These are phyloP conservation scores for Epinotia bilunana DNA, from an alignment of 2,888 invertebrate species.

Conservation along the genomic window DNA sequence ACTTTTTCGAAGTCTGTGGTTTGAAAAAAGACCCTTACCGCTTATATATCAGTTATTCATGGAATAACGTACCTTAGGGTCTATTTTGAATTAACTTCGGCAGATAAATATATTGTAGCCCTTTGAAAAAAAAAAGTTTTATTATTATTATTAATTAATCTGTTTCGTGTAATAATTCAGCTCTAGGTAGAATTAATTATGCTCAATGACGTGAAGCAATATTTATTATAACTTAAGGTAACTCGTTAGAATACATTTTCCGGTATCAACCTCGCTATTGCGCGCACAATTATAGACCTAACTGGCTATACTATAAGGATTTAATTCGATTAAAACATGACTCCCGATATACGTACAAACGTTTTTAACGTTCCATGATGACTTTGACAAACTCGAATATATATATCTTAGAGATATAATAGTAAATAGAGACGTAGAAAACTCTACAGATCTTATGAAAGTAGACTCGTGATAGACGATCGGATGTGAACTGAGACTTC, in stretches of 20 bases:
- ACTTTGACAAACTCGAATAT: conserved; percentile 12
- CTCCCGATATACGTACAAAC: conserved; percentile 33
- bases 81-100: not conserved
- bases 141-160: not conserved
- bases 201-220: conserved; percentile 43
- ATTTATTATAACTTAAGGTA: conserved; percentile 41
- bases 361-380: conserved; percentile 1
- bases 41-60: not conserved
- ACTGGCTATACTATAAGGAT: conserved; percentile 19
- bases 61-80: not conserved
- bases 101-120: too few relatives aligned
- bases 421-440: not conserved
- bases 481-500: conserved; percentile 1
- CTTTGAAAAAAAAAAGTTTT: too few relatives aligned
- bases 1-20: not conserved
- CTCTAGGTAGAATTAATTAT: conserved; percentile 22
- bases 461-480: conserved; percentile 25
- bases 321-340: conserved; percentile 27
- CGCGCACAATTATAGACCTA: conserved; percentile 40
- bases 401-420: conserved; percentile 6
- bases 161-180: conserved; percentile 28
- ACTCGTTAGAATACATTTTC: conserved; percentile 29
- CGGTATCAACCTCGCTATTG: conserved; percentile 11
- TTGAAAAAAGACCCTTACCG: not conserved
- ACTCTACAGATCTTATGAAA: conserved; percentile 26